Evolutionary conservation across 2,797 vertebrate genomes (phyloP).

Genomic region (Sitta carolinensis): DNA sequence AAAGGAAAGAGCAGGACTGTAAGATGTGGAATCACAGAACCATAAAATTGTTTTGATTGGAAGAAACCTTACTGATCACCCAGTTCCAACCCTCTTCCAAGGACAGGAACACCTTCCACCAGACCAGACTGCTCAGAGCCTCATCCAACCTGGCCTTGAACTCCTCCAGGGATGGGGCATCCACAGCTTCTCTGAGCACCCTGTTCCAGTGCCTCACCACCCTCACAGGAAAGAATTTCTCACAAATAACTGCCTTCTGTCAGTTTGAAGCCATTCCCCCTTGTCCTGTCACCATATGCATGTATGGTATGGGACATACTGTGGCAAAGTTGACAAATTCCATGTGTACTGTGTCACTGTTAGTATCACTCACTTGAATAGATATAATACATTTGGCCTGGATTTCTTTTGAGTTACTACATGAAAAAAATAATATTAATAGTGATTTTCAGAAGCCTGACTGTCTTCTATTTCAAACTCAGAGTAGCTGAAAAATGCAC

Average conservation of each 20-base stretch:
- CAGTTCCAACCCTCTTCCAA: background rate
- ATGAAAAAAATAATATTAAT: background rate
- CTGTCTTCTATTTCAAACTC: background rate
- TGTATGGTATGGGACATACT: too few species aligned
- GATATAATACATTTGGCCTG: background rate
- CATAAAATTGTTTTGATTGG: background rate
- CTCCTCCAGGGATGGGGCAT: background rate
- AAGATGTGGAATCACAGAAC: background rate
- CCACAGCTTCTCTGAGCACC: background rate
- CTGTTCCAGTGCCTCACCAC: background rate
- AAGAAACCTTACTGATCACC: background rate
- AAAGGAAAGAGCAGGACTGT: background rate
- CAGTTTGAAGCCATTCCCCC: background rate
- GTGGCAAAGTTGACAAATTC: background rate
- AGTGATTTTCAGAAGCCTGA: background rate
- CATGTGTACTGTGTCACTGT: background rate
- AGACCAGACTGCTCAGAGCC: background rate
- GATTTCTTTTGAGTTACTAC: background rate
- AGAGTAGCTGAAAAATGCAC: background rate
- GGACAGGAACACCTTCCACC: background rate
- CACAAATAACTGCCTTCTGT: background rate
- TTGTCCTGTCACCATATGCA: background rate
- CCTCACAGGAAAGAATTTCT: background rate
- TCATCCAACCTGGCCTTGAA: background rate
- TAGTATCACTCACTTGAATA: background rate